Evolutionary conservation across 2,797 vertebrate genomes (phyloP), one percentile per base, ranked within the genome.

Genomic region (Acrossocheilus fasciatus): DNA sequence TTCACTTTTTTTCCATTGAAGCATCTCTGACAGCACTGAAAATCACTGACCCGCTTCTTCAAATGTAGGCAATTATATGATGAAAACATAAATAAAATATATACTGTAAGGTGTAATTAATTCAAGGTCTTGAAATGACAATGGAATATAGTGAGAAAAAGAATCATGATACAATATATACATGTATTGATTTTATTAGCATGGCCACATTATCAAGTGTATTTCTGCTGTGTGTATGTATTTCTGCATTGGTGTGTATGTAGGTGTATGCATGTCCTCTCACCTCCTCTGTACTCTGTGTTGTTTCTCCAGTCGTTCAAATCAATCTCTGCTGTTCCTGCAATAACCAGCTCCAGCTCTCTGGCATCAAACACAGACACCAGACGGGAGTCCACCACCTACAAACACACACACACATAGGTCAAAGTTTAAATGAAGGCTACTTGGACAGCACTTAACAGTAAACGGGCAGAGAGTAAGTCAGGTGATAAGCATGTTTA

Each of bases 321-420:
- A 92, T 97, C 97, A 34, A 97, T 97, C 92, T 97, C 97, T 23
- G 96, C 96, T 0, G 96, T 97, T 39, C 97, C 96, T 36, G 97
- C 96, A 43, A 97, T 97, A 78, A 97, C 97, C 92, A 97, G 91
- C 92, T 97, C 97, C 91, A 97, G 91, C 85, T 97, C 97, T 90
- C 97, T 94, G 88, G 96, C 97, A 77, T 97, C 97, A 59, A 96
- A 97, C 91, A 97, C 96, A 1, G 97, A 97, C 73, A 97, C 97
- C n/a, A 97, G 94, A 77, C 96, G 95, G 4, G 96, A 97, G 89
- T 97, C 97, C 74, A 97, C 96, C 52, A 97, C 97, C 96, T 97
- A 91, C n/a, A 57, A 43, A 70, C 15, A 50, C 41, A 69, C 15
- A 64, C 26, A 87, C 39, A 68, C 2, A 43, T 0, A 79, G 12